These are phyloP conservation scores for Lerista edwardsae DNA, from an alignment of 2,797 vertebrate species.

Conservation along the genomic window DNA sequence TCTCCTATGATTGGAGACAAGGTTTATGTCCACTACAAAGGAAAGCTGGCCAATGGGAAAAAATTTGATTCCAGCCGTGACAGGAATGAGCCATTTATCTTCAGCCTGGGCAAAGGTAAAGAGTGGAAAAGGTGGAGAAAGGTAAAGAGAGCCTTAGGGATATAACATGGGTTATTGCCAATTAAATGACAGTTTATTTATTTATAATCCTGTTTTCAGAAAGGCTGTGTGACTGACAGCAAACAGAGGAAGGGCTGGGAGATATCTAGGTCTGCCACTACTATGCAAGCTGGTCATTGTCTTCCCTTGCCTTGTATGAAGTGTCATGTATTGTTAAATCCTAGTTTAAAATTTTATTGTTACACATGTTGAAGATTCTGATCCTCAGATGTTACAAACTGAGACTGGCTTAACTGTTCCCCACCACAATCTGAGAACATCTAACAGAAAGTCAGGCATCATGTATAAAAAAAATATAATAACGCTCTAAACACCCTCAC, in stretches of 20 bases:
- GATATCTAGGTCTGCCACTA: neutral
- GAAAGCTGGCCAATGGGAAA: constrained; percentile 88
- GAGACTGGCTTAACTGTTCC: neutral
- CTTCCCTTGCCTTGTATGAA: neutral
- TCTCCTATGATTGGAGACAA: constrained; percentile 93
- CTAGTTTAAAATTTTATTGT: neutral
- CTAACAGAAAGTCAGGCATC: neutral
- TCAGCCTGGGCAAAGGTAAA: constrained; percentile 92
- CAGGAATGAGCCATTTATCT: constrained; percentile 90
- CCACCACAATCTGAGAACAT: neutral
- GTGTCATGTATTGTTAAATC: neutral
- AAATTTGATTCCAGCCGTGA: constrained; percentile 93
- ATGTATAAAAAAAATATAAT: too few relatives aligned
- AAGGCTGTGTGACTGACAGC: neutral
- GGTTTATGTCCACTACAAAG: constrained; percentile 94
- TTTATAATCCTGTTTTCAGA: constrained; percentile 18
- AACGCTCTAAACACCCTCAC: neutral
- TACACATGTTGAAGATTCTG: neutral
- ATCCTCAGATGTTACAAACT: neutral
- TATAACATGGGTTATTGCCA: constrained; percentile 5
- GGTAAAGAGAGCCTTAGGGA: constrained; percentile 37
- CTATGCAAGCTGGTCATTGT: neutral
- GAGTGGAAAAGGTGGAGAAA: constrained; percentile 28
- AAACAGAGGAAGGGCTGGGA: neutral
- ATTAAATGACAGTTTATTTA: constrained; percentile 16